Evolutionary conservation across 2,113 vertebrate genomes (phyloP), one percentile per base, ranked within the genome.

Genomic region (Mirounga angustirostris): DNA sequence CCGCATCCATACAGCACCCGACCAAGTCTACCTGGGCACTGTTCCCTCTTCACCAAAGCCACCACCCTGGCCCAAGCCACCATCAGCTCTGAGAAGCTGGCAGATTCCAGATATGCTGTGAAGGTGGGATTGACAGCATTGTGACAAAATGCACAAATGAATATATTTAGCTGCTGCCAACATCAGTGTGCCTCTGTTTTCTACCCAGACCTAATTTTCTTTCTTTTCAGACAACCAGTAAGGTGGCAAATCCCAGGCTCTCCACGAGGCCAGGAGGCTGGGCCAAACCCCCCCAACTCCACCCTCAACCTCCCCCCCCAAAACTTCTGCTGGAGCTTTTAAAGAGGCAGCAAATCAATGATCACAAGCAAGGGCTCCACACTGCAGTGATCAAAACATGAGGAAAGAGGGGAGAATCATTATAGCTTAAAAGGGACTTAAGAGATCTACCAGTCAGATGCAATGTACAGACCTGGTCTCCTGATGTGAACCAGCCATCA

Each of bases 271-370:
- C 80, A n/a, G 46, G 59, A 58, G 19, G 86, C 81, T 10, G n/a
- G 67, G 76, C 52, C 43, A 88, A 9, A 26, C 33, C 33, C 28
- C 56, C 19, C 26, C 26, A 7, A 2, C 26, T 8, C 11, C 0
- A 15, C 5, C 13, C 56, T 12, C 18, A 4, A n/a, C 9, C 46
- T 4, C 9, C 2, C 1, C 43, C 12, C 11, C 46, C 7, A 9
- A 7, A 46, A 43, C 59, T 73, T 67, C 93, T 43, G 50, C 94
- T 13, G 22, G 36, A 85, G 79, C 40, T 8, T 0, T 50, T 56
- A 52, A 58, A 73, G 59, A 71, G 74, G 24, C 46, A 67, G 46
- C 4, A 71, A 90, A 69, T 80, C 58, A 63, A 26, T 13, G 50
- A 78, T 33, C 5, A n/a, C 2, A 9, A 80, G 28, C 5, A 18